Conservation (phyloP, 2,797 vertebrate species). For the Poecilia velifera region DNA sequence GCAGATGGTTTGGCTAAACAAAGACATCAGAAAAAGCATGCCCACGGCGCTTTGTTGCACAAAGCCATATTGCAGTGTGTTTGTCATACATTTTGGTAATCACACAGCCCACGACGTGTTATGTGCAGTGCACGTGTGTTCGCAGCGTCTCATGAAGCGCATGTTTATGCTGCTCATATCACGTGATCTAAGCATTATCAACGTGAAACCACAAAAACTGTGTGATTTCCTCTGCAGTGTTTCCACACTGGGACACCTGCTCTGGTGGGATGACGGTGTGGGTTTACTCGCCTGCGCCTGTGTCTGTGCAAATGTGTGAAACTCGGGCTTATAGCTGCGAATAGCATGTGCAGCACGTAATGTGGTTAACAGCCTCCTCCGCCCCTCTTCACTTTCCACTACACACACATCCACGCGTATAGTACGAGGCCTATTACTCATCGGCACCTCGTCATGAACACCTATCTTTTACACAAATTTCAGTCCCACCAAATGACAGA, state of each 20-base stretch:
- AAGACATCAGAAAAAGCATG: slow-evolving; percentile 32
- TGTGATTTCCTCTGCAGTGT: slow-evolving; percentile 10
- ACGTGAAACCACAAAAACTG: slow-evolving; percentile 16
- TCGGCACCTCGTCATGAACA: slow-evolving; percentile 41
- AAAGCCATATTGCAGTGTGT: slow-evolving; percentile 17
- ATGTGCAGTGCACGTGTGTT: slow-evolving; percentile 45
- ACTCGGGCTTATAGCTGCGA: slow-evolving; percentile 4
- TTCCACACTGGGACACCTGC: slow-evolving; percentile 12
- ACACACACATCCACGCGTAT: slow-evolving; percentile 23
- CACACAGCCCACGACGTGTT: slow-evolving; percentile 43
- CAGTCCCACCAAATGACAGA: slow-evolving; percentile 32
- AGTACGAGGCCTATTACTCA: slow-evolving; percentile 45
- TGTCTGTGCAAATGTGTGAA: background rate
- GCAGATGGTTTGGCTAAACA: background rate
- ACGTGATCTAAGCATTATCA: slow-evolving; percentile 32
- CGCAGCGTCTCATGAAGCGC: background rate
- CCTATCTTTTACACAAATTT: slow-evolving; percentile 23
- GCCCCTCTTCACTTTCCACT: slow-evolving; percentile 33
- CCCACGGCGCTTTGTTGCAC: slow-evolving; percentile 35
- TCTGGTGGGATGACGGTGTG: slow-evolving; percentile 24
- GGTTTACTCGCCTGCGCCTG: slow-evolving; percentile 1
- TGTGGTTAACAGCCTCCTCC: slow-evolving; percentile 67
- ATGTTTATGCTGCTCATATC: slow-evolving; percentile 13
- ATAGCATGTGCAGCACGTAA: slow-evolving; percentile 44
- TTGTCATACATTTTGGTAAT: slow-evolving; percentile 45